These are phyloP conservation scores for Drosophila arizonae DNA, from an alignment of 1,140 invertebrate species.

Conservation along the genomic window DNA sequence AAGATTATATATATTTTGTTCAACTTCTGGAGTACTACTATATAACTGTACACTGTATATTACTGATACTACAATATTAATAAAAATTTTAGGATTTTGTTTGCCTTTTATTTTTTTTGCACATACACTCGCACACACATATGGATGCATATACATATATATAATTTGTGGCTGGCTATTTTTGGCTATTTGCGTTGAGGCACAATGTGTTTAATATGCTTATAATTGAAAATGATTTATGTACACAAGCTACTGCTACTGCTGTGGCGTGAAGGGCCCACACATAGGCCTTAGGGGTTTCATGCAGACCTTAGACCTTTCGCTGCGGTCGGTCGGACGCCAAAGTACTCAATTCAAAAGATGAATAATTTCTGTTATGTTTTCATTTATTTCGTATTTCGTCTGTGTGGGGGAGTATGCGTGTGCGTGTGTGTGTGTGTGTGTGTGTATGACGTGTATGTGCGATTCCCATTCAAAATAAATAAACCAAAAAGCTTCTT, in stretches of 20 bases:
- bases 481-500: background rate
- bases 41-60: too few species aligned
- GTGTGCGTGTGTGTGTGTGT: background rate
- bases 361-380: constrained; percentile 38
- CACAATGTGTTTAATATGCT: constrained; percentile 48
- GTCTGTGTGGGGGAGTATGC: background rate
- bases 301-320: constrained; percentile 6
- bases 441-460: background rate
- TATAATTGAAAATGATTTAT: constrained; percentile 50
- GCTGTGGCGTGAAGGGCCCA: background rate
- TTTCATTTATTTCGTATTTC: constrained; percentile 24
- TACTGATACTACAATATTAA: too few species aligned
- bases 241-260: constrained; percentile 7
- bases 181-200: constrained; percentile 20
- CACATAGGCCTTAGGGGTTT: background rate
- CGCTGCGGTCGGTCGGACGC: constrained; percentile 9
- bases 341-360: constrained; percentile 29
- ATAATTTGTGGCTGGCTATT: constrained; percentile 21
- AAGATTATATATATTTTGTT: too few species aligned
- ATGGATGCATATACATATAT: background rate
- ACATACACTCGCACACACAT: background rate
- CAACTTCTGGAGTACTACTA: too few species aligned
- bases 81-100: too few species aligned
- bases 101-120: too few species aligned
- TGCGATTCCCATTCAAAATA: background rate